Evolutionary conservation across 2,888 invertebrate genomes (phyloP), one percentile per base, ranked within the genome.

Genomic region (Trissolcus brochymenae): DNA sequence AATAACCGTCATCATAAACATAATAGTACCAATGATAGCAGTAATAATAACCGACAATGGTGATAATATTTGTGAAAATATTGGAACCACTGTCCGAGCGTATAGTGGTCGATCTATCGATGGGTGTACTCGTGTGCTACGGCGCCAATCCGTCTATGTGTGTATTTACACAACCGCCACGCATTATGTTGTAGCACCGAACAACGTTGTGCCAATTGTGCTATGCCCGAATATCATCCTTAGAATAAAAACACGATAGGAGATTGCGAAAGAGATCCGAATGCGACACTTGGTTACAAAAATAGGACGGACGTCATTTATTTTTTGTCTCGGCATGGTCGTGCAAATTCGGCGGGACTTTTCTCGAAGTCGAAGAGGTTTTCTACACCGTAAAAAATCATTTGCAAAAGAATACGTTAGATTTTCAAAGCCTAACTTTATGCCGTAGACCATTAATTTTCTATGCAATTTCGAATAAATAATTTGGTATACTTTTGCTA

Each of bases 101-200:
- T 65, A 86, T 83, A 85, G 82, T 81, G 79, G 81, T 85, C 83
- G 82, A 82, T 82, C 84, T 85, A 86, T 80, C 76, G 79, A 80
- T 66, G 76, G 67, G 66, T 79, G 72, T 74, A 74, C 53, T 76
- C 65, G 41, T 72, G 72, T 77, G 72, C 71, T 75, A 57, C 62
- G 60, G 80, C 80, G 74, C 76, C 80, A 67, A 77, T 74, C 61
- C 74, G 59, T 75, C 50, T 75, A 65, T 68, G 51, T 68, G 62
- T 72, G 53, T 76, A 76, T 76, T 61, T 76, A 76, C 72, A 72
- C 76, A 72, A 25, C 72, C 46, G 66, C 17, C 51, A 29, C 75
- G 43, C 75, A 46, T 51, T 40, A 25, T 25, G 46, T 14, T n/a
- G 53, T 66, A 17, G 41, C 54, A 4, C 6, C 46, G 35, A 56